Conservation (phyloP, 2,113 vertebrate genomes). For the Chloebia gouldiae region DNA sequence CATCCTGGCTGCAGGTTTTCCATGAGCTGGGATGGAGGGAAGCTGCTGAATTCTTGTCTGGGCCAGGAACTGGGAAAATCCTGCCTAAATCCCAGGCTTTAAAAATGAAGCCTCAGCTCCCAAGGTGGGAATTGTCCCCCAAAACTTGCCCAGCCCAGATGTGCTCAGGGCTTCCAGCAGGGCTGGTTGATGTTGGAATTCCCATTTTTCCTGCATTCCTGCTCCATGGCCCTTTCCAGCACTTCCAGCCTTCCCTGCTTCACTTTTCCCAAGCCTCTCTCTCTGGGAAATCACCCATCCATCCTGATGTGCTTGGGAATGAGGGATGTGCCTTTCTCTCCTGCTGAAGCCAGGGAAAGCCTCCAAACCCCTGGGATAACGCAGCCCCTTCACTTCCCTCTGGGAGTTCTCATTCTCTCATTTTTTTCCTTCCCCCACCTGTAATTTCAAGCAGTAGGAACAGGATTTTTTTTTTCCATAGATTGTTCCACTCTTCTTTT, state of each 20-base stretch:
- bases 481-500: neutral
- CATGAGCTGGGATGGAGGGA: fast-evolving
- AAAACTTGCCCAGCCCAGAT: neutral
- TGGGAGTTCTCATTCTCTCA: neutral
- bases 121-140: neutral
- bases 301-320: fast-evolving
- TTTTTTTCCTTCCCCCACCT: neutral
- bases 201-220: neutral
- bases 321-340: neutral
- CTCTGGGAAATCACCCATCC: neutral
- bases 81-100: neutral
- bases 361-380: neutral
- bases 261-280: neutral
- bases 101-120: neutral
- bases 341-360: neutral
- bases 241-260: neutral
- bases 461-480: slow-evolving; percentile 19
- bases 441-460: slow-evolving; percentile 49
- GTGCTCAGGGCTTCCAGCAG: neutral
- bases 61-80: neutral
- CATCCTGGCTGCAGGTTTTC: neutral
- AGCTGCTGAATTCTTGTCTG: neutral
- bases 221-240: neutral
- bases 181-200: fast-evolving
- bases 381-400: neutral